Percentiles rank a stretch among this genome's conserved stretches.
phyloP scores from a whole-genome alignment of 2,113 vertebrate genomes.

The Leucosticte australis region DNA sequence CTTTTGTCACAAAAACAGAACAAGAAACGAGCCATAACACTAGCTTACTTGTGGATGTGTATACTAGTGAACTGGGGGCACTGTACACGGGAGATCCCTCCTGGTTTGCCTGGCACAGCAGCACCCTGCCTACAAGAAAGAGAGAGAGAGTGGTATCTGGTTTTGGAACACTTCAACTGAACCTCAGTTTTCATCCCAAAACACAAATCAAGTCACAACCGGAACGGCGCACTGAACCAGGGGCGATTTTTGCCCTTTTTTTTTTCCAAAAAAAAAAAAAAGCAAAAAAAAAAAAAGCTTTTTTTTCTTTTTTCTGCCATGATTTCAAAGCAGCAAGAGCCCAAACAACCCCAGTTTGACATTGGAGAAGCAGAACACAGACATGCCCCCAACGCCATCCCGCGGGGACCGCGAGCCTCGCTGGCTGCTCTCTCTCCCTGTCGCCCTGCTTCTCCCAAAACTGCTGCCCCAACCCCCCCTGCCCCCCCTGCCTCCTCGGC shows the following conservation, averaged over 20 bases:
- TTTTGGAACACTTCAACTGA: conserved; percentile 56
- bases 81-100: conserved; percentile 84
- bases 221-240: neutral
- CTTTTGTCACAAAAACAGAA: conserved; percentile 69
- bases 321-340: neutral
- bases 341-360: neutral
- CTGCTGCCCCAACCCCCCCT: neutral
- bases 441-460: neutral
- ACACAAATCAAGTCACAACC: conserved; percentile 18
- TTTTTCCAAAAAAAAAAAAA: no score
- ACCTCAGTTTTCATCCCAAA: conserved; percentile 17
- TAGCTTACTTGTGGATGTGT: conserved; percentile 84
- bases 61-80: conserved; percentile 85
- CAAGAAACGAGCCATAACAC: conserved; percentile 47
- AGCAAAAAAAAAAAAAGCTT: no score
- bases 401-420: accelerated
- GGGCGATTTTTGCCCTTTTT: neutral
- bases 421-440: neutral
- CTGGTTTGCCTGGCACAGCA: conserved; percentile 84
- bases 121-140: conserved; percentile 82
- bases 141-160: conserved; percentile 71
- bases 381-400: neutral
- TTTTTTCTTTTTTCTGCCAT: neutral
- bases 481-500: neutral
- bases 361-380: neutral